phyloP scores from a whole-genome alignment of 2,888 invertebrate species.

The Agrenia bidenticulata region DNA sequence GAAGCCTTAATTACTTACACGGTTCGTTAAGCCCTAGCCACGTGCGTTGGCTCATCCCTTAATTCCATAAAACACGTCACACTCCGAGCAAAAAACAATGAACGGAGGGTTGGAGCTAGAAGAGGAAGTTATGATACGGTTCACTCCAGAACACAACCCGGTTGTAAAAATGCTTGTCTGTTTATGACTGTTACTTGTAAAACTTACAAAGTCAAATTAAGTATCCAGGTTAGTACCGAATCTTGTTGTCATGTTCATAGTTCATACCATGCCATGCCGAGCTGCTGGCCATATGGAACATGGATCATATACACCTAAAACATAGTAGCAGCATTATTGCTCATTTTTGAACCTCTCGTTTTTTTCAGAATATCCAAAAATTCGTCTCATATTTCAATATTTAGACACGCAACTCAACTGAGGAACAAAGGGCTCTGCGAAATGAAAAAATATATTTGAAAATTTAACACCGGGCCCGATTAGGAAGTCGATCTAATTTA shows the following conservation, averaged over 20 bases:
- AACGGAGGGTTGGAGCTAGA: too few species aligned
- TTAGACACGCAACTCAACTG: slow-evolving; percentile 10
- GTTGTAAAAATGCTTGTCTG: not conserved
- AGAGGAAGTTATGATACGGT: too few species aligned
- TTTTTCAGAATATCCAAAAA: not conserved
- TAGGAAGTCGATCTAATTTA: too few species aligned
- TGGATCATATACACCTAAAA: too few species aligned
- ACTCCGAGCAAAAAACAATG: too few species aligned
- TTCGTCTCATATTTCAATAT: slow-evolving; percentile 11
- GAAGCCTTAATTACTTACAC: slow-evolving; percentile 12
- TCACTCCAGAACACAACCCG: too few species aligned
- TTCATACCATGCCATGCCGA: too few species aligned
- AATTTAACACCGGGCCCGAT: too few species aligned
- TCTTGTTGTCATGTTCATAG: too few species aligned
- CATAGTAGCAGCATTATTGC: not conserved
- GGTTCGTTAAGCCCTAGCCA: not conserved
- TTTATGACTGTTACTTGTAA: not conserved
- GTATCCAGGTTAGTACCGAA: too few species aligned
- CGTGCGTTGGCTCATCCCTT: slow-evolving; percentile 8
- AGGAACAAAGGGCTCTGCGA: slow-evolving; percentile 5
- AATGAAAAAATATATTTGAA: not conserved
- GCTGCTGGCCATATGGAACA: too few species aligned
- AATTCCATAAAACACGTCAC: slow-evolving; percentile 5
- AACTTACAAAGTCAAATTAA: too few species aligned
- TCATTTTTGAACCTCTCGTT: not conserved